Evolutionary conservation across 2,113 vertebrate genomes (phyloP).

Genomic region (Ondatra zibethicus): DNA sequence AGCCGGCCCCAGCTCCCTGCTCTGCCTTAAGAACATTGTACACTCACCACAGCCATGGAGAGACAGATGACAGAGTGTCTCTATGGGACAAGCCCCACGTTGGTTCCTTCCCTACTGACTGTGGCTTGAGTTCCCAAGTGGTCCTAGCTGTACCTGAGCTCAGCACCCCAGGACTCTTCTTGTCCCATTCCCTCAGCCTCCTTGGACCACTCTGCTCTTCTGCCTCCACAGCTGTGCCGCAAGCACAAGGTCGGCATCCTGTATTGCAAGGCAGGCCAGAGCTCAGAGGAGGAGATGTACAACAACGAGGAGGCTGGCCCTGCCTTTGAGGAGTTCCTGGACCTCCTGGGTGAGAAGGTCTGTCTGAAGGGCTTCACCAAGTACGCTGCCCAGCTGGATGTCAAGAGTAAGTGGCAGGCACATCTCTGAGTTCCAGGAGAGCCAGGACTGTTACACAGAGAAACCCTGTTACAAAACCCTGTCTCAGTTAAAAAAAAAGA

Average conservation of each 20-base stretch:
- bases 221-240: conserved; percentile 89
- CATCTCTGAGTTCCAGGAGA: neutral
- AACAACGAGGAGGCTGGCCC: conserved; percentile 95
- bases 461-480: neutral
- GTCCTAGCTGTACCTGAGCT: neutral
- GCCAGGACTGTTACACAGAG: neutral
- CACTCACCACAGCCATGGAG: neutral
- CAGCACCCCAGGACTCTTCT: neutral
- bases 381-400: conserved; percentile 96
- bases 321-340: conserved; percentile 92
- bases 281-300: conserved; percentile 99
- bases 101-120: neutral
- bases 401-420: conserved; percentile 91
- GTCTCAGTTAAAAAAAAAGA: neutral
- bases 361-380: conserved; percentile 91
- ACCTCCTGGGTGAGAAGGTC: conserved; percentile 94
- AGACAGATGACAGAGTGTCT: neutral
- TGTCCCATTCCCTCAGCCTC: fast-evolving
- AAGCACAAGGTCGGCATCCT: conserved; percentile 97
- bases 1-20: neutral
- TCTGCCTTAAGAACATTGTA: neutral
- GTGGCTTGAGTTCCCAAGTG: fast-evolving
- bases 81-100: neutral
- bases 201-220: neutral
- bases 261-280: conserved; percentile 95